A percentile compares a stretch with the other conserved stretches of the same genome.
Evolutionary conservation across 2,888 invertebrate species (phyloP).

Genomic region (Nomada ruficornis): DNA sequence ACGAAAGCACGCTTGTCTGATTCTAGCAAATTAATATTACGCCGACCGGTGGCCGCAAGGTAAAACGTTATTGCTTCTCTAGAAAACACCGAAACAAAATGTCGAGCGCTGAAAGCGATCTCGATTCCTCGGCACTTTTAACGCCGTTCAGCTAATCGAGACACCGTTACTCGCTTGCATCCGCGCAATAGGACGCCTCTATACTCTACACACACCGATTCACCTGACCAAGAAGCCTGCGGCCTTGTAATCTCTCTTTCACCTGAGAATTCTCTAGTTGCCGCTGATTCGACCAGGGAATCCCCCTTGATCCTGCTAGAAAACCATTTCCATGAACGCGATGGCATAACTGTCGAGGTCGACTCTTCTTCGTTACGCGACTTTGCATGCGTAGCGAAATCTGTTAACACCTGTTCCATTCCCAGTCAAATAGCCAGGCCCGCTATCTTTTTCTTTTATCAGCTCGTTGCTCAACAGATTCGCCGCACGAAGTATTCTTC

Average conservation of each 20-base stretch:
- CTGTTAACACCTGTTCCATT: constrained; percentile 20
- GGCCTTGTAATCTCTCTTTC: constrained; percentile 62
- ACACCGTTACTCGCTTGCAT: constrained; percentile 58
- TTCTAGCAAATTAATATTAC: neutral
- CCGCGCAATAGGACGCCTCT: constrained; percentile 6
- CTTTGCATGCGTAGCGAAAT: constrained; percentile 27
- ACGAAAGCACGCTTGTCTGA: constrained; percentile 16
- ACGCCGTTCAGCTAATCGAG: constrained; percentile 19
- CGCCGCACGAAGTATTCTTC: neutral
- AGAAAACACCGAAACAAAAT: too few relatives aligned
- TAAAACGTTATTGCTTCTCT: too few relatives aligned
- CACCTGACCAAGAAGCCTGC: constrained; percentile 58
- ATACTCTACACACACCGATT: constrained; percentile 47
- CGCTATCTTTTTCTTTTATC: neutral
- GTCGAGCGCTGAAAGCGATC: neutral
- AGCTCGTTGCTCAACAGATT: constrained; percentile 6
- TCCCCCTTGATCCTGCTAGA: constrained; percentile 45
- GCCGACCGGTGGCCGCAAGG: too few relatives aligned
- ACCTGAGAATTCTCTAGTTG: constrained; percentile 34
- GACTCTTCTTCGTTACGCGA: constrained; percentile 8
- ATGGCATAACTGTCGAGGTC: constrained; percentile 49
- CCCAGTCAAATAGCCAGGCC: neutral
- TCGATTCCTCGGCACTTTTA: constrained; percentile 22
- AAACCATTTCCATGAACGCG: constrained; percentile 60
- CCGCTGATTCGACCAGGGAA: constrained; percentile 36